A percentile compares a stretch with the other conserved stretches of the same genome.
Evolutionary conservation across 2,888 invertebrate species (phyloP).

Genomic region (Exephanes ischioxanthus): DNA sequence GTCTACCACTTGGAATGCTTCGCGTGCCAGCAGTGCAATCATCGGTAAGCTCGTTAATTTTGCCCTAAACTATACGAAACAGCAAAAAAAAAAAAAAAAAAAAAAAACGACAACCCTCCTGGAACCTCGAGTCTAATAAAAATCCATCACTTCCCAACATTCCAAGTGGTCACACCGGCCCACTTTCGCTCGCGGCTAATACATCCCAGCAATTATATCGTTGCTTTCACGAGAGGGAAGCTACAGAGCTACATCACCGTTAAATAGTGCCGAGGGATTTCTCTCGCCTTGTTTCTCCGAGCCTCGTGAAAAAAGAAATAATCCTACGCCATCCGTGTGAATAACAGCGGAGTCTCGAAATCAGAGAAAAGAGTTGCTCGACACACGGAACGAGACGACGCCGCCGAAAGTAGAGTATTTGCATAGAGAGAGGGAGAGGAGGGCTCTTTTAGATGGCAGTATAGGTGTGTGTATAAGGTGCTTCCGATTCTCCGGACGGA

Average conservation of each 20-base stretch:
- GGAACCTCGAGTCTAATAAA: constrained; percentile 53
- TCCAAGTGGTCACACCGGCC: constrained; percentile 53
- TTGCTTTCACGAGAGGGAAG: neutral
- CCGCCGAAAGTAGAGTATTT: neutral
- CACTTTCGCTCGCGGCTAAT: constrained; percentile 56
- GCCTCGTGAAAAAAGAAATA: constrained; percentile 47
- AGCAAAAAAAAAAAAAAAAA: neutral
- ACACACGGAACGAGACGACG: constrained; percentile 34
- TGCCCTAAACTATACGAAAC: neutral
- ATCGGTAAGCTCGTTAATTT: constrained; percentile 90
- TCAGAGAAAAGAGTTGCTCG: constrained; percentile 38
- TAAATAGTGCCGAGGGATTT: constrained; percentile 44
- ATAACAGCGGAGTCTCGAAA: constrained; percentile 40
- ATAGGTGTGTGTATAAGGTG: neutral
- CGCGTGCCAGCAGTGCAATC: constrained; percentile 99
- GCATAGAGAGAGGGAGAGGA: neutral
- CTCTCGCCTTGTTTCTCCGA: neutral
- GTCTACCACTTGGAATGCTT: constrained; percentile 99
- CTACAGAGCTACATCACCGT: constrained; percentile 49
- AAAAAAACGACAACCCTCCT: neutral
- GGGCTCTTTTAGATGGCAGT: neutral
- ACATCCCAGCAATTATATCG: constrained; percentile 64
- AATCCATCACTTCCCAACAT: constrained; percentile 47
- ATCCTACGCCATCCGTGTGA: constrained; percentile 31
- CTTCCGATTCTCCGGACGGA: constrained; percentile 11